Base-by-base conservation (phyloP, 2,888 invertebrate genomes). In the Sericinus montela region DNA sequence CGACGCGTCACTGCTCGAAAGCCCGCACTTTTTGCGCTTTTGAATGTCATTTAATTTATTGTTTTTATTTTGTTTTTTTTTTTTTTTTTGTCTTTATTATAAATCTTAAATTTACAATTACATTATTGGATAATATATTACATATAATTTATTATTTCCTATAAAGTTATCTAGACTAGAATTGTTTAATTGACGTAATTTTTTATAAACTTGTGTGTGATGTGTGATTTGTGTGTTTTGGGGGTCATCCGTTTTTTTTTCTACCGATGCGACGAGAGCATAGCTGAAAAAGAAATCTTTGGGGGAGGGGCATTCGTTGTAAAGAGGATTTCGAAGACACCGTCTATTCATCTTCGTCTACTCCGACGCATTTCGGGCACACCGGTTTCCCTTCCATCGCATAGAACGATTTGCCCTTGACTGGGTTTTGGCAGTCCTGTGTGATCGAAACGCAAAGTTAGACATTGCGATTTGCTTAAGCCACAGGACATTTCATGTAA, bases 331-430 rank as follows among this genome's bases (percentile, higher is more conserved):
- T 60, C 53, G 57, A 53, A 67, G 59, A 72, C 79, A 81, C 83
- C 66, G 65, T 65, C 82, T 86, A 86, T 78, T 92, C 95, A 70
- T 96, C 96, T 75, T 97, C 97, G 70, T 97, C 97, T 62, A 95
- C 95, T 69, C 97, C 97, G 78, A 95, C 95, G 89, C 97, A 97
- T 87, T 93, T 93, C 50, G 96, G 97, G 91, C 98, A 98, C 75
- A 98, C 97, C 34, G 98, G 98, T 84, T 97, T 95, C 69, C 97
- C 97, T 89, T 98, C 98, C 92, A 97, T 96, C 65, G 97, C 97
- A 90, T 97, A 98, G 92, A 98, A 98, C 56, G 97, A 97, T 83
- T 97, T 97, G 75, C 97, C 97, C 83, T 95, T 95, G 62, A 98
- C 97, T 58, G 97, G 89, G 72, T 93, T 92, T 91, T 95, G 96